phyloP scores from a whole-genome alignment of 1,140 invertebrate species.

The Macrocentrus cingulum region DNA sequence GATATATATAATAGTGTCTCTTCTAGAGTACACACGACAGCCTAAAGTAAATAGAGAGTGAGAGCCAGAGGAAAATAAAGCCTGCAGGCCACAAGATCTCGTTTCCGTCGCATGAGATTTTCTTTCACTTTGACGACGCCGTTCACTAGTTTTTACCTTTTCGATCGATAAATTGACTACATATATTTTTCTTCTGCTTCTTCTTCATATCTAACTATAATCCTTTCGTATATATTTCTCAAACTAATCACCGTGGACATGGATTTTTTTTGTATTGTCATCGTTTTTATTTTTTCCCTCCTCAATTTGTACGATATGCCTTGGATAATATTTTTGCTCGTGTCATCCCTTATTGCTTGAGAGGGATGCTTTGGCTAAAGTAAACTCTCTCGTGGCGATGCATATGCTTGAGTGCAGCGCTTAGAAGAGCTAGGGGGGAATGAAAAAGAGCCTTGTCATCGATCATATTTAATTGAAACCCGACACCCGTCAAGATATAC shows the following conservation, averaged over 20 bases:
- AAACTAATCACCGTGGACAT: no score
- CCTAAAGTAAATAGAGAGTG: not conserved
- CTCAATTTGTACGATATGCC: no score
- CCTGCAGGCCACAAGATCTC: slow-evolving; percentile 22
- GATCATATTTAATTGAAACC: slow-evolving; percentile 50
- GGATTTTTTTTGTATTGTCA: no score
- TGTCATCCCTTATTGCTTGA: no score
- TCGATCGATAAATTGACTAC: slow-evolving; percentile 28
- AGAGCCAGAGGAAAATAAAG: slow-evolving; percentile 13
- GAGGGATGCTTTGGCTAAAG: no score
- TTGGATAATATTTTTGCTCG: no score
- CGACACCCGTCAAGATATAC: slow-evolving; percentile 34
- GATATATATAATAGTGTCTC: not conserved
- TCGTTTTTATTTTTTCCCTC: no score
- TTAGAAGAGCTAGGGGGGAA: not conserved
- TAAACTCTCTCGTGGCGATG: no score
- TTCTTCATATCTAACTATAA: not conserved
- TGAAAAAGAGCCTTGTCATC: slow-evolving; percentile 32
- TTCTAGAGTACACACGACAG: not conserved
- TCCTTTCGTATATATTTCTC: not conserved
- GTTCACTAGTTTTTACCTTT: slow-evolving; percentile 16
- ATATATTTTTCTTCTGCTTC: not conserved
- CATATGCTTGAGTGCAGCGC: no score
- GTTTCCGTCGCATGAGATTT: slow-evolving; percentile 29
- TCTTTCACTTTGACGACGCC: slow-evolving; percentile 14